Base-by-base conservation (phyloP, 2,113 vertebrate genomes). In the Colaptes auratus region DNA sequence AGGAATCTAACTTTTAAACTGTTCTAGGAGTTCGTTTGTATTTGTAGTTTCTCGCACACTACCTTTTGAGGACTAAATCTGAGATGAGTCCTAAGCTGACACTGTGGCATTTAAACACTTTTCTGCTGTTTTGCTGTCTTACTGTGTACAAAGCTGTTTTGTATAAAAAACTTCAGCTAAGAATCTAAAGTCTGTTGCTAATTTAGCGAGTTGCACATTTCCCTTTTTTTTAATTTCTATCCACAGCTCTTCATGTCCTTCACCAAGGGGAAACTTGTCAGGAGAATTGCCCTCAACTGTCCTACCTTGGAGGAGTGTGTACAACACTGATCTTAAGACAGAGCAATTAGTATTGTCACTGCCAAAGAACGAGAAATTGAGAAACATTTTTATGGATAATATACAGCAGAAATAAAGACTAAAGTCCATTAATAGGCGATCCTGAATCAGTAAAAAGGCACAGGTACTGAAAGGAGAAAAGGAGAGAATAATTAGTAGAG, bases 181-280 rank as follows among this genome's bases (percentile, higher is more conserved):
- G 19, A 87, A 76, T 60, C 66, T 39, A 56, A 69, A 30, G 39
- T 71, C 24, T 87, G 14, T 70, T 85, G 9, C n/a, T 66, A 33
- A 70, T 91, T 83, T 77, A 83, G 21, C 56, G 82, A 76, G 58
- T 90, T 72, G 39, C 21, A 50, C 5, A 82, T 75, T 92, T 71
- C 25, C 44, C n/a, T n/a, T 52, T 79, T 89, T 80, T 83, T 59
- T 24, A 52, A 14, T 74, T 86, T 80, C 55, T 74, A 35, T 83
- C 53, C 24, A 55, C 76, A 96, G 88, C 39, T 87, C 33, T 82
- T 91, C 44, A 7, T 52, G n/a, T 72, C 70, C 93, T 83, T 90
- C 11, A 42, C 7, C 25, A 50, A 53, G 33, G 85, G 64, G 42
- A 88, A 63, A 6, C 60, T 60, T 77, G 58, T 92, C 73, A 72